phyloP scores from a whole-genome alignment of 1,140 invertebrate species.

The Microplitis demolitor region DNA sequence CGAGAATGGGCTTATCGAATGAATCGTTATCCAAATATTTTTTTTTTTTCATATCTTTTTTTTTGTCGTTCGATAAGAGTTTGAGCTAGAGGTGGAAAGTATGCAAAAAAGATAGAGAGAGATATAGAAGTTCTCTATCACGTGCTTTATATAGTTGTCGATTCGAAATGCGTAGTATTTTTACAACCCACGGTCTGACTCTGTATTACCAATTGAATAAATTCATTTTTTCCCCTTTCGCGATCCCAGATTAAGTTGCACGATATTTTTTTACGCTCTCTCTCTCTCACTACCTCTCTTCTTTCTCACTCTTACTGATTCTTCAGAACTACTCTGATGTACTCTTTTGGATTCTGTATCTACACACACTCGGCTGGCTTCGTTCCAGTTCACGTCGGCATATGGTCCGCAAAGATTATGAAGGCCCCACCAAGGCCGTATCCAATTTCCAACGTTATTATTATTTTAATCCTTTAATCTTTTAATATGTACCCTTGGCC shows the following conservation, averaged over 20 bases:
- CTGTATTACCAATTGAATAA: conserved; percentile 49
- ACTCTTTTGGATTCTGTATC: background rate
- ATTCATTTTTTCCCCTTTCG: conserved; percentile 41
- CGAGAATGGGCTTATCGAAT: conserved; percentile 19
- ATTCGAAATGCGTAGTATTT: conserved; percentile 19
- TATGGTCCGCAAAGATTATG: conserved; percentile 39
- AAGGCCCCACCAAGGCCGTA: conserved; percentile 38
- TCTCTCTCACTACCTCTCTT: background rate
- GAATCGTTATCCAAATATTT: conserved; percentile 30
- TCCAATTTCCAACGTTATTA: conserved; percentile 56
- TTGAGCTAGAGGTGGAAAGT: background rate
- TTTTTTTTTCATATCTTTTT: conserved; percentile 7
- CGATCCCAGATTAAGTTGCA: conserved; percentile 50
- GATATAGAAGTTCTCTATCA: background rate
- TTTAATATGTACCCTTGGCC: conserved; percentile 23
- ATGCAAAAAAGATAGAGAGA: background rate
- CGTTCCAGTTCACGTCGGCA: conserved; percentile 41
- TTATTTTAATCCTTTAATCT: conserved; percentile 52
- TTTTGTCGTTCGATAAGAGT: background rate
- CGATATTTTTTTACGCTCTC: conserved; percentile 41
- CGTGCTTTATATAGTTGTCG: conserved; percentile 9
- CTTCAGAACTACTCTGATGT: background rate
- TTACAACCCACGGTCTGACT: conserved; percentile 5
- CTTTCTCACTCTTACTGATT: background rate
- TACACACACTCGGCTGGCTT: conserved; percentile 43